Percentiles rank a stretch among this genome's conserved stretches.
Conservation (phyloP, 2,113 vertebrate species). For the Perognathus longimembris region DNA sequence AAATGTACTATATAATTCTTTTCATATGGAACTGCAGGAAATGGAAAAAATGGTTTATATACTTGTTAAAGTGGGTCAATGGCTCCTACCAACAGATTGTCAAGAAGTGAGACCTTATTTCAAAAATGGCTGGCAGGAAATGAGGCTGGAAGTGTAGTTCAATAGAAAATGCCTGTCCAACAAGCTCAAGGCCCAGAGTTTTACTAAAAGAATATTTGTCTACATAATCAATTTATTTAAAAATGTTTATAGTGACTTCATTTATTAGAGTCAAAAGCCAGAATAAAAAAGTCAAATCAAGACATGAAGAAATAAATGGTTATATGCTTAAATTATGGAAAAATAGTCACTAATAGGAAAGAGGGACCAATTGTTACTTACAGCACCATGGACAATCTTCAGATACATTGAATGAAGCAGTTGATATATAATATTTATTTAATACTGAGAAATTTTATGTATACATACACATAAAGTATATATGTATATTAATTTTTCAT, state of each 20-base stretch:
- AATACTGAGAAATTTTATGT: background rate
- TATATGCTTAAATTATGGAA: background rate
- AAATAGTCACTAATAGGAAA: background rate
- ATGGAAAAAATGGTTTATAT: background rate
- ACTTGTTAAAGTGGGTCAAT: background rate
- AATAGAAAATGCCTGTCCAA: no score
- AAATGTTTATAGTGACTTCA: background rate
- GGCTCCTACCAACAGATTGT: background rate
- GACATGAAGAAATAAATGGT: background rate
- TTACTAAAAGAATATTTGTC: background rate
- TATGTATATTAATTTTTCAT: background rate
- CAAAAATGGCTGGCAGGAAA: no score
- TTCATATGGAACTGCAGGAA: background rate
- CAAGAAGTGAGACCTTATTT: background rate
- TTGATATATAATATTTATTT: background rate
- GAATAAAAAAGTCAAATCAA: background rate
- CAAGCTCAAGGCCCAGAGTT: no score
- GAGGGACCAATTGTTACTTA: background rate
- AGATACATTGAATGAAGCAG: background rate
- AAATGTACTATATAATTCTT: background rate
- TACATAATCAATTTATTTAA: background rate
- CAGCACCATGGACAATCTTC: no score
- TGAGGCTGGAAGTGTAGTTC: no score
- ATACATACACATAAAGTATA: background rate
- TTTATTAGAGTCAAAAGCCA: background rate